These are phyloP conservation scores for Achatina immaculata DNA, from an alignment of 1,140 invertebrate species.

Conservation along the genomic window DNA sequence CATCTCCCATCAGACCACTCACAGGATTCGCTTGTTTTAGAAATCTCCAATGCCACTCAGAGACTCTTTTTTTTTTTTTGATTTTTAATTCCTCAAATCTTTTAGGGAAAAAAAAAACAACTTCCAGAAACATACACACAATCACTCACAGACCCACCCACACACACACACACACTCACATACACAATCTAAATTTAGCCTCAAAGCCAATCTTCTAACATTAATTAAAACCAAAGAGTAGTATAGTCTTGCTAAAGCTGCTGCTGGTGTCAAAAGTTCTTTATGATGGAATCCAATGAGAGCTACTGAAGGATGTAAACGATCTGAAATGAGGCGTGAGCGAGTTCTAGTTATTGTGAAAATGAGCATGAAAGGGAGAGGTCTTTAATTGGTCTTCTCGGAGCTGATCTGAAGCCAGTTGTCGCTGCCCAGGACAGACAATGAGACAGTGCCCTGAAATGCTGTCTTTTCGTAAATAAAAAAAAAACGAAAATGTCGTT, in stretches of 20 bases:
- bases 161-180: no score
- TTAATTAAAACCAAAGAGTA: neutral
- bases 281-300: neutral
- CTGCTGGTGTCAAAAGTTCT: neutral
- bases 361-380: neutral
- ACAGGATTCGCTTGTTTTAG: constrained; percentile 11
- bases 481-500: no score
- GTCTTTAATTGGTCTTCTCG: neutral
- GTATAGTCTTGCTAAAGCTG: neutral
- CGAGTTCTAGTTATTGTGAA: neutral
- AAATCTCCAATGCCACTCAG: neutral
- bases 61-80: neutral
- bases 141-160: no score
- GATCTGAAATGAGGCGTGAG: neutral
- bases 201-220: neutral
- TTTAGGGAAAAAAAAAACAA: no score
- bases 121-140: no score
- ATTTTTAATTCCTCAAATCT: neutral
- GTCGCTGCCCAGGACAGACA: no score
- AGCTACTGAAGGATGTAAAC: neutral
- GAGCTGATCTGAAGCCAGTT: neutral
- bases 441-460: no score
- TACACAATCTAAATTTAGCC: neutral
- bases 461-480: no score
- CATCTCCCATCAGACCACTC: constrained; percentile 2